These are phyloP conservation scores for Barnardius zonarius DNA, from an alignment of 2,113 vertebrate species.

Conservation along the genomic window DNA sequence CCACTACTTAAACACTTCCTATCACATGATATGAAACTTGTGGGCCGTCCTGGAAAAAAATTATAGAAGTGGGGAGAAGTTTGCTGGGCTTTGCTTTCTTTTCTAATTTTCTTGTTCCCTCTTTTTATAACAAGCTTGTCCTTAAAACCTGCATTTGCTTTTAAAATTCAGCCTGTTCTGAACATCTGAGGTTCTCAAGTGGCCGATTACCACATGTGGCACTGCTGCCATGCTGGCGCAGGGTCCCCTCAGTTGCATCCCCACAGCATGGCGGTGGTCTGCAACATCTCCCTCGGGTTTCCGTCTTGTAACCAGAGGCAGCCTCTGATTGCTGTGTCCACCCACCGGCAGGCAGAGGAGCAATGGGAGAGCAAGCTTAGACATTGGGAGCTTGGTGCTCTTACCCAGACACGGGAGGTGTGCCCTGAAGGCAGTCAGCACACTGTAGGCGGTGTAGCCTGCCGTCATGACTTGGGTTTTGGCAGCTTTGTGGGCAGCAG, in stretches of 20 bases:
- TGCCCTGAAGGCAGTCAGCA: background rate
- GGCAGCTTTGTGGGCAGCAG: background rate
- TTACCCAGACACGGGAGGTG: background rate
- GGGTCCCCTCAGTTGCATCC: background rate
- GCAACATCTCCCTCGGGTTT: rapidly evolving
- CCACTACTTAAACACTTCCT: background rate
- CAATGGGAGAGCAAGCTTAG: background rate
- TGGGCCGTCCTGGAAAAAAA: background rate
- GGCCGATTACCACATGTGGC: background rate
- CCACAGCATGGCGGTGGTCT: background rate
- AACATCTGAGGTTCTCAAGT: background rate
- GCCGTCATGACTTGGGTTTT: rapidly evolving
- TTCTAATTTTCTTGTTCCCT: background rate
- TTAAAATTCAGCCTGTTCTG: background rate
- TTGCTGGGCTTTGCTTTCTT: background rate
- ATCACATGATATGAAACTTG: background rate
- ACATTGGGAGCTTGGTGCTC: background rate
- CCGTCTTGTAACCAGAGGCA: background rate
- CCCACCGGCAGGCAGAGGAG: rapidly evolving
- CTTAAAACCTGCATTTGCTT: background rate
- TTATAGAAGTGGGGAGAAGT: background rate
- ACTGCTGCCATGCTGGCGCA: background rate
- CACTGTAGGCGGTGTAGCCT: rapidly evolving
- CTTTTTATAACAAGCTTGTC: background rate
- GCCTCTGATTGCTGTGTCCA: background rate